Conservation (phyloP, 53 echinoderm and acorn worm species). For the Pentamera pediparva region DNA sequence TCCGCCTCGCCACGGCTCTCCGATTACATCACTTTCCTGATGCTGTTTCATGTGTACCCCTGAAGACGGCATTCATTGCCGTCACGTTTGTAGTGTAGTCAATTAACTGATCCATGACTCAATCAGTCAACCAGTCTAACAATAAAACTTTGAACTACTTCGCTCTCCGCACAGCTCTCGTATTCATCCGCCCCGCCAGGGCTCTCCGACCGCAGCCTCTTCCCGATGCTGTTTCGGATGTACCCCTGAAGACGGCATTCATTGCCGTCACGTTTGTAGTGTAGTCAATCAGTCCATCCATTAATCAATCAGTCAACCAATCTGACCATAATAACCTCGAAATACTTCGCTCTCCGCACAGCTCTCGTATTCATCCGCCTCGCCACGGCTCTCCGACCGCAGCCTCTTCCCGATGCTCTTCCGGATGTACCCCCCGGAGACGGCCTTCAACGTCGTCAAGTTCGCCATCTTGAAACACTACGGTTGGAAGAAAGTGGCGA, state of each 20-base stretch:
- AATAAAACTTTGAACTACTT: no score
- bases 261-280: constrained; percentile 91
- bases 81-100: constrained; percentile 96
- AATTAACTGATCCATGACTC: no score
- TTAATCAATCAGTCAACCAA: no score
- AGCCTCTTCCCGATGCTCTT: constrained; percentile 75
- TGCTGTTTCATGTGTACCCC: constrained; percentile 80
- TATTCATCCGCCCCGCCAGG: constrained; percentile 83
- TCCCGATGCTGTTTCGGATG: constrained; percentile 75
- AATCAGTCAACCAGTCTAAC: no score
- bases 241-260: constrained; percentile 84
- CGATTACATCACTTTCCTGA: constrained; percentile 61
- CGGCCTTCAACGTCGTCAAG: constrained; percentile 85
- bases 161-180: constrained; percentile 47
- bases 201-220: constrained; percentile 69
- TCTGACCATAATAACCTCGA: no score
- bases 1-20: constrained; percentile 85
- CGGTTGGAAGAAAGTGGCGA: constrained; percentile 77
- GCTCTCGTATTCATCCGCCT: constrained; percentile 86
- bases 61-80: constrained; percentile 76
- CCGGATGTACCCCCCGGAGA: constrained; percentile 81
- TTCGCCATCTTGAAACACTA: constrained; percentile 81
- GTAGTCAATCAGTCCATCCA: no score
- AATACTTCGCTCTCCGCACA: neutral
- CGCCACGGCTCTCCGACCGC: constrained; percentile 74